Percentiles rank a stretch among this genome's conserved stretches.
These are phyloP conservation scores for Cryptoblepharus egeriae DNA, from an alignment of 2,797 vertebrate genomes.

Conservation along the genomic window DNA sequence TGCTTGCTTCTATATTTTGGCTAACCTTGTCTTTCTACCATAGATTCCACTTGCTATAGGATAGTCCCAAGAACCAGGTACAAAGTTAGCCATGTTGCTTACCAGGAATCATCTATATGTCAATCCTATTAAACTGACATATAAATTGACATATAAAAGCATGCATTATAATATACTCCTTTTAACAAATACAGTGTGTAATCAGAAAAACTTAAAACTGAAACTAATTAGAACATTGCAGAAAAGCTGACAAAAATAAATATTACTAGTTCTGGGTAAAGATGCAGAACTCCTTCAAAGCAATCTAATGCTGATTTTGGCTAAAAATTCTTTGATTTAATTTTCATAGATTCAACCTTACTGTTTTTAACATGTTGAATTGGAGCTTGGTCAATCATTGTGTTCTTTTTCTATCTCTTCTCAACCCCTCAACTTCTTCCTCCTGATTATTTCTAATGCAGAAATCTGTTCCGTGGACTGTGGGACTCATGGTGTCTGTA, in stretches of 20 bases:
- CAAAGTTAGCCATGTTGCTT: no score
- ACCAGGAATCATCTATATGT: neutral
- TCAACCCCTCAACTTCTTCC: neutral
- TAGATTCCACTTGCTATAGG: no score
- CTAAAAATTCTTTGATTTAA: constrained; percentile 3
- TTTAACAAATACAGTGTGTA: neutral
- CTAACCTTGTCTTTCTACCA: no score
- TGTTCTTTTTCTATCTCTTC: neutral
- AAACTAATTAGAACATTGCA: constrained; percentile 15
- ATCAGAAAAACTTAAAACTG: neutral
- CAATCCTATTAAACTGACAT: constrained; percentile 22
- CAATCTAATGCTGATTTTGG: neutral
- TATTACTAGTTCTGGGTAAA: neutral
- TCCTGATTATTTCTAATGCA: constrained; percentile 51
- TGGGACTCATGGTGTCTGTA: constrained; percentile 91
- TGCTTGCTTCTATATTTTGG: no score
- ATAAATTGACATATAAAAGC: no score
- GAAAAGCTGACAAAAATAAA: constrained; percentile 4
- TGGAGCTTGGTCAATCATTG: accelerated
- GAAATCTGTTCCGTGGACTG: constrained; percentile 93
- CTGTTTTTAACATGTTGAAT: neutral
- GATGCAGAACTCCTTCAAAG: neutral
- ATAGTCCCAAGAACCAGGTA: no score
- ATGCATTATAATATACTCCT: neutral
- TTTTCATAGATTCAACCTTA: constrained; percentile 21